Conservation (phyloP, 2,113 vertebrate species). For the Ammodytes dubius region DNA sequence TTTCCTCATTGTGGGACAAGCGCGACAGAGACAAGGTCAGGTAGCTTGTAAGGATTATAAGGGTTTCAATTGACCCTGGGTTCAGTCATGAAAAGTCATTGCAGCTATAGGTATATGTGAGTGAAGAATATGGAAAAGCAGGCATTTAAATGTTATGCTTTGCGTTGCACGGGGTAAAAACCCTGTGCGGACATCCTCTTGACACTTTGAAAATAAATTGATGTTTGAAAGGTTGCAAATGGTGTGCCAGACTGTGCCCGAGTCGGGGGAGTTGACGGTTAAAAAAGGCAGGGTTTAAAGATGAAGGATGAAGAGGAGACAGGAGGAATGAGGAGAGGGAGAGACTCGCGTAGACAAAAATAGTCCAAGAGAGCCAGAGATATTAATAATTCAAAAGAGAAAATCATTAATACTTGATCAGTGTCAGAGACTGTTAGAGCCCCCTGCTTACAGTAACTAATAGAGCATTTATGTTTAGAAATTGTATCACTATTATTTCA, state of each 20-base stretch:
- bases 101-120: neutral
- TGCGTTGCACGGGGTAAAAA: neutral
- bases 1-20: neutral
- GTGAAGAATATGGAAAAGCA: neutral
- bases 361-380: slow-evolving; percentile 74
- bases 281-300: slow-evolving; percentile 38
- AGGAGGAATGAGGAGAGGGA: slow-evolving; percentile 58
- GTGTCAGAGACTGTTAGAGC: slow-evolving; percentile 61
- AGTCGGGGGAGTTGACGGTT: slow-evolving; percentile 38
- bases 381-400: slow-evolving; percentile 84
- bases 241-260: slow-evolving; percentile 31
- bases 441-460: slow-evolving; percentile 59
- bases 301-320: slow-evolving; percentile 63
- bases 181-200: neutral
- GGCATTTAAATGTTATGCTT: neutral
- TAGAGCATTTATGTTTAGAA: slow-evolving; percentile 30
- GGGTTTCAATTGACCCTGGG: slow-evolving; percentile 58
- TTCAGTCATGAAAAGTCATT: slow-evolving; percentile 57
- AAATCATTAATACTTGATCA: slow-evolving; percentile 84
- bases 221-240: slow-evolving; percentile 47
- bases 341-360: slow-evolving; percentile 72
- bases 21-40: slow-evolving; percentile 17
- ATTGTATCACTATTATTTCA: slow-evolving; percentile 15
- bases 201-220: slow-evolving; percentile 32
- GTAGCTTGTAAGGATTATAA: slow-evolving; percentile 64